Percentiles rank a stretch among this genome's conserved stretches.
These are phyloP conservation scores for Brienomyrus longianalis DNA, from an alignment of 2,113 vertebrate species.

Conservation along the genomic window DNA sequence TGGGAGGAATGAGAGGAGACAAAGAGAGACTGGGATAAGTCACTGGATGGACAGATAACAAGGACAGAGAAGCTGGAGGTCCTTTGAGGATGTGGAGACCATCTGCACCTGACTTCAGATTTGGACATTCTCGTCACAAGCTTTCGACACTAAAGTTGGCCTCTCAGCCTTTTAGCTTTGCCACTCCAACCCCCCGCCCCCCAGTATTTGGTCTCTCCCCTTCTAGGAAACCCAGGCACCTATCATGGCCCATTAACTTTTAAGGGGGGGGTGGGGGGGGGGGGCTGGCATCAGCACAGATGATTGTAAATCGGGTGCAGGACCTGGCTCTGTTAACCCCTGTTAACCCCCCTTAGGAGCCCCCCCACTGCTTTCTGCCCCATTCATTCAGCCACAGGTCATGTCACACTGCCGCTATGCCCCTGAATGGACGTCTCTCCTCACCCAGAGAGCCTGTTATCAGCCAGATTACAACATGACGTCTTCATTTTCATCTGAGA, in stretches of 20 bases:
- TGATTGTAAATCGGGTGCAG: not conserved
- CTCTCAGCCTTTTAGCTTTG: not conserved
- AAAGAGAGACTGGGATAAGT: not conserved
- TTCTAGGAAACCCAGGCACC: not conserved
- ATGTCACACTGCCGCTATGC: not conserved
- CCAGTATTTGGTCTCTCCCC: not conserved
- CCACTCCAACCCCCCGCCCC: not conserved
- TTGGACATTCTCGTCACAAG: not conserved
- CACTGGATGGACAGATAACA: not conserved
- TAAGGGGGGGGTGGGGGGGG: not conserved
- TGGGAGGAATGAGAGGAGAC: not conserved
- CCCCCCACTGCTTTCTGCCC: not conserved
- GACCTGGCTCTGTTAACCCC: not conserved
- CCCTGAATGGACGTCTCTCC: not conserved
- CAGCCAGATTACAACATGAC: not conserved
- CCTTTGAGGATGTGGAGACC: not conserved
- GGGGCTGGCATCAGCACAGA: not conserved
- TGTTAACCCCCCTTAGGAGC: not conserved
- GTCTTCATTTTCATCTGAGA: not conserved
- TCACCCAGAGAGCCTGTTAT: not conserved
- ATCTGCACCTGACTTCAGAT: not conserved
- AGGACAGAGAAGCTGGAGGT: not conserved
- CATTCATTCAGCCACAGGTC: not conserved
- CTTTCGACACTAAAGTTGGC: not conserved
- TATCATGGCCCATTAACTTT: not conserved